Percentiles rank a stretch among this genome's conserved stretches.
Evolutionary conservation across 1,140 invertebrate genomes (phyloP).

Genomic region (Temnothorax longispinosus): DNA sequence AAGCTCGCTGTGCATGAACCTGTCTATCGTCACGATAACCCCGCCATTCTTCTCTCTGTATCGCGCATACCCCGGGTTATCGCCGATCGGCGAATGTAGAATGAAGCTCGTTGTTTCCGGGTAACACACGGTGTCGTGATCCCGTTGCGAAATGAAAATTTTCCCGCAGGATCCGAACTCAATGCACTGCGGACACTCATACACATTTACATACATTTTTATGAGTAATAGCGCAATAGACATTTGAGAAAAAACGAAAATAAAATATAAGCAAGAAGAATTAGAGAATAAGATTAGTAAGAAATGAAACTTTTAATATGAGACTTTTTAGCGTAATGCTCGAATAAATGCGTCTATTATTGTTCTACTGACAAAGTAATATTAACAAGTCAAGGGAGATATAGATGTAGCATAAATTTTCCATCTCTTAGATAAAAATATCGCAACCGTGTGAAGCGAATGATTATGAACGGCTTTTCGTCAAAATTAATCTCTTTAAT

Average conservation of each 20-base stretch:
- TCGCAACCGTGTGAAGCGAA: background rate
- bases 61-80: slow-evolving; percentile 60
- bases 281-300: background rate
- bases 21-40: slow-evolving; percentile 67
- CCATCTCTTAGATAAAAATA: slow-evolving; percentile 4
- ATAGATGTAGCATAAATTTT: background rate
- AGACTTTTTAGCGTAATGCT: background rate
- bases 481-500: slow-evolving; percentile 8
- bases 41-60: slow-evolving; percentile 54
- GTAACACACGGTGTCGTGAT: slow-evolving; percentile 58
- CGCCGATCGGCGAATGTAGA: slow-evolving; percentile 41
- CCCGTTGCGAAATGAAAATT: slow-evolving; percentile 48
- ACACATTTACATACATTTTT: background rate
- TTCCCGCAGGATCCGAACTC: background rate
- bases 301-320: background rate
- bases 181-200: no score
- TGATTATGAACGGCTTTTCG: background rate
- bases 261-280: background rate
- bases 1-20: slow-evolving; percentile 56
- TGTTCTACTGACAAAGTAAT: slow-evolving; percentile 10
- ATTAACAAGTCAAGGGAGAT: background rate
- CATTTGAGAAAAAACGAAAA: background rate
- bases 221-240: background rate
- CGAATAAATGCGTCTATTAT: slow-evolving; percentile 27
- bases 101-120: slow-evolving; percentile 66